These are phyloP conservation scores for Microcebus ravelobensis DNA, from an alignment of 2,113 vertebrate species.

Conservation along the genomic window DNA sequence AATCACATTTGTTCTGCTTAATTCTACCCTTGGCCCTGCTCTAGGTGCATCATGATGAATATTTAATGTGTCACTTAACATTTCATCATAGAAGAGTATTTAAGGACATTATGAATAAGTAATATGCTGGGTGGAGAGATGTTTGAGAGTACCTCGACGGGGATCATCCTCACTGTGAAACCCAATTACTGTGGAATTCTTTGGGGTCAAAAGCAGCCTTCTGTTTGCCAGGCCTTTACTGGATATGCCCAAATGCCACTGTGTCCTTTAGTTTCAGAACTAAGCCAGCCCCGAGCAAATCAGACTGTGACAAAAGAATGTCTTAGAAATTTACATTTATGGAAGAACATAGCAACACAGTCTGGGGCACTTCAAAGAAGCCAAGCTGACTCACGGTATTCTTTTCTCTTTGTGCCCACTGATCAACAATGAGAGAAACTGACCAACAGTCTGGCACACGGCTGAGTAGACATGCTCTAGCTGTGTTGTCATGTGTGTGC, in stretches of 20 bases:
- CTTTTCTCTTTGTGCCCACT: not conserved
- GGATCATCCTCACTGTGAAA: not conserved
- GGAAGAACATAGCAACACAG: not conserved
- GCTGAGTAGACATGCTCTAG: not conserved
- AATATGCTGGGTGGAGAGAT: not conserved
- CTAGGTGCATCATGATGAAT: conserved; percentile 63
- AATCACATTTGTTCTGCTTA: conserved; percentile 58
- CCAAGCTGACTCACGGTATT: not conserved
- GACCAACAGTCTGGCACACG: not conserved
- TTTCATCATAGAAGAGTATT: conserved; percentile 66
- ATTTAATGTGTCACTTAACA: conserved; percentile 72
- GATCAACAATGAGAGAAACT: not conserved
- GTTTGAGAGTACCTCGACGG: not conserved
- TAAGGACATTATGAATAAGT: conserved; percentile 63
- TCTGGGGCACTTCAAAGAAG: not conserved
- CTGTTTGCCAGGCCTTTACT: not conserved
- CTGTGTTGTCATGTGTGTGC: not conserved
- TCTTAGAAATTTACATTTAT: not conserved
- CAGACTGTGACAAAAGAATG: not conserved
- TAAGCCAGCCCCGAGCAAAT: not conserved
- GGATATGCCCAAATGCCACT: not conserved
- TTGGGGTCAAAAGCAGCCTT: not conserved
- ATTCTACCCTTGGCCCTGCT: conserved; percentile 36
- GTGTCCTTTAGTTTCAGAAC: not conserved
- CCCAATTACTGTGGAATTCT: not conserved